Evolutionary conservation across 2,113 vertebrate genomes (phyloP), one percentile per base, ranked within the genome.

Genomic region (Oncorhynchus masou): DNA sequence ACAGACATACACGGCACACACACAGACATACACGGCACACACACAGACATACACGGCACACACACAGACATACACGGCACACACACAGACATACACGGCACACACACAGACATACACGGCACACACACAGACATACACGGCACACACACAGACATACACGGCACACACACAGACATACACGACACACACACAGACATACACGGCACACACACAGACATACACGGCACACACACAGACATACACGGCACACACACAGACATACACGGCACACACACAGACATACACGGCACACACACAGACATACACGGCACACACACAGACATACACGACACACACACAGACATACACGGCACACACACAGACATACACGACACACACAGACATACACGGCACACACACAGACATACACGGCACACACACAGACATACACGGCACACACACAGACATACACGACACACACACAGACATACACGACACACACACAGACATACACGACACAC

Each of bases 131-230:
- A 67, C n/a, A n/a, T n/a, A n/a, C n/a, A n/a, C n/a, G n/a, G n/a
- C n/a, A n/a, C n/a, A n/a, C n/a, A n/a, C n/a, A n/a, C n/a, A 75
- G 49, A 48, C 60, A 74, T 24, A 19, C 70, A 73, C 70, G 74
- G 80, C 81, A 79, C 77, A 75, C 83, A 57, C 73, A 68, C 71
- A 83, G 68, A 67, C 60, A 74, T 24, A 19, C 70, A 73, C 70
- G 74, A 81, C 81, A 79, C 77, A 75, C 83, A 57, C 73, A 68
- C 71, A 83, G 68, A 67, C n/a, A n/a, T n/a, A n/a, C n/a, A n/a
- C n/a, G n/a, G n/a, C n/a, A n/a, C n/a, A n/a, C n/a, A n/a, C n/a
- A n/a, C n/a, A 75, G 49, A 48, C 60, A 74, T 24, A 19, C 70
- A 73, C 70, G 74, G 80, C 81, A 79, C 77, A 75, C 83, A 57